Evolutionary conservation across 1,140 invertebrate species (phyloP).

Genomic region (Drosophila tristis): DNA sequence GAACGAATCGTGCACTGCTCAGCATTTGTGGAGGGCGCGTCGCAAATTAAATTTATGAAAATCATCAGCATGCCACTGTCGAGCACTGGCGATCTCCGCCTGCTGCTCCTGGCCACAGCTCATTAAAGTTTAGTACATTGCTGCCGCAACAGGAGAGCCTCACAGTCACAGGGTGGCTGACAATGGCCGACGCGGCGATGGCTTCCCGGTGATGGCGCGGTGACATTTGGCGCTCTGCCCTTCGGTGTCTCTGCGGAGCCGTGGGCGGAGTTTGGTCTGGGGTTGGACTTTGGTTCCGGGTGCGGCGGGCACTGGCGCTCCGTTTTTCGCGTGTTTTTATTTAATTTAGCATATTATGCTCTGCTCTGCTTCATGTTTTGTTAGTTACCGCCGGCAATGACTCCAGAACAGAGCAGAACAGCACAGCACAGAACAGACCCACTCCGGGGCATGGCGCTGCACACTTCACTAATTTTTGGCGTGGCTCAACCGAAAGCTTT

Average conservation of each 20-base stretch:
- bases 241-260: too few relatives aligned
- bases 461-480: conserved; percentile 65
- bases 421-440: too few relatives aligned
- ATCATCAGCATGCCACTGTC: conserved; percentile 48
- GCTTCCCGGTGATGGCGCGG: too few relatives aligned
- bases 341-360: conserved; percentile 72
- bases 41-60: conserved; percentile 69
- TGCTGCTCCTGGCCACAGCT: conserved; percentile 32
- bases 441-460: not conserved
- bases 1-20: conserved; percentile 33
- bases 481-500: conserved; percentile 69
- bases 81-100: not conserved
- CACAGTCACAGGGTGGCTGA: not conserved
- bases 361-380: conserved; percentile 63
- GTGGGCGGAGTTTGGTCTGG: too few relatives aligned
- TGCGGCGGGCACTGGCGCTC: not conserved
- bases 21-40: conserved; percentile 20
- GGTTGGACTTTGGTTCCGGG: too few relatives aligned
- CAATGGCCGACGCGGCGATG: too few relatives aligned
- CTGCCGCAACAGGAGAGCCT: not conserved
- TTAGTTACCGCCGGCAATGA: conserved; percentile 34
- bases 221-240: too few relatives aligned
- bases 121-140: conserved; percentile 51
- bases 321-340: conserved; percentile 65
- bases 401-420: not conserved